These are phyloP conservation scores for Chinchilla lanigera DNA, from an alignment of 2,113 vertebrate species.

Conservation along the genomic window DNA sequence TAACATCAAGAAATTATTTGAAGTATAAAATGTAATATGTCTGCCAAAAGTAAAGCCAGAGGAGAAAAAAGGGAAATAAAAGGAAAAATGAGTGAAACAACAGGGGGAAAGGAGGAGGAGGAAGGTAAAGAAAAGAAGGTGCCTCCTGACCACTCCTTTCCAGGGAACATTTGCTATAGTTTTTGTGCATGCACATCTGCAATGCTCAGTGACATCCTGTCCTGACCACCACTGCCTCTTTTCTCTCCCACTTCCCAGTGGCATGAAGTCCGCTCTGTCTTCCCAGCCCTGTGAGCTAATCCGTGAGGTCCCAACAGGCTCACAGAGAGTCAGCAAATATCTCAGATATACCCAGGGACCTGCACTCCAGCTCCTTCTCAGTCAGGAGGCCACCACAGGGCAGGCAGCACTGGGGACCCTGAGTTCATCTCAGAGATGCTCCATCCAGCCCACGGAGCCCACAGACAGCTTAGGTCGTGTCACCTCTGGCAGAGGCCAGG, in stretches of 20 bases:
- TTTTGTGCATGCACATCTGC: no score
- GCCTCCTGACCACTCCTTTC: background rate
- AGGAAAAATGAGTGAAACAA: background rate
- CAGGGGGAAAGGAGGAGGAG: background rate
- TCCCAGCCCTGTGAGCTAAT: background rate
- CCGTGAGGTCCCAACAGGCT: background rate
- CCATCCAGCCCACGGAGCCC: background rate
- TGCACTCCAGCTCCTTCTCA: background rate
- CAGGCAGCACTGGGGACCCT: background rate
- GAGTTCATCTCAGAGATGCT: background rate
- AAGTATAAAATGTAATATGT: background rate
- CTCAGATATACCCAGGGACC: background rate
- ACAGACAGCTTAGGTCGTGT: background rate
- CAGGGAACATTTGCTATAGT: background rate
- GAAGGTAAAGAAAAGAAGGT: background rate
- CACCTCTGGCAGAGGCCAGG: background rate
- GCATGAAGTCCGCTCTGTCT: background rate
- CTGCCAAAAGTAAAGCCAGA: background rate
- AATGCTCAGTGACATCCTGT: background rate
- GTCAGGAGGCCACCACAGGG: background rate
- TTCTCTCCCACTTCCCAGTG: background rate
- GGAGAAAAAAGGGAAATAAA: background rate
- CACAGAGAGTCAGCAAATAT: background rate
- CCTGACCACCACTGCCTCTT: background rate
- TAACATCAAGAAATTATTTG: constrained; percentile 1